Conservation (phyloP, 2,113 vertebrate genomes). For the Pterocles gutturalis region DNA sequence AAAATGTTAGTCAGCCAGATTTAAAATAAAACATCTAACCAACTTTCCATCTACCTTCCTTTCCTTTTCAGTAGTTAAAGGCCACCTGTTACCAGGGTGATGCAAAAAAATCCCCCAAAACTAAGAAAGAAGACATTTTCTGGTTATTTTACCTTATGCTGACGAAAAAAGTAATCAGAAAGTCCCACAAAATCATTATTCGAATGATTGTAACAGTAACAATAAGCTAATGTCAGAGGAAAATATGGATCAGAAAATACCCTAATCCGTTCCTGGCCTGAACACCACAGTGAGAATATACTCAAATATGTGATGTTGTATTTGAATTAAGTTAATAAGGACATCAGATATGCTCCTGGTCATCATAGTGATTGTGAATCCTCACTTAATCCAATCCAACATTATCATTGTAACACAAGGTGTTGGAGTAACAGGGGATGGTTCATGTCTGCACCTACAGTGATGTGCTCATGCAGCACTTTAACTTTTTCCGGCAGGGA, state of each 20-base stretch:
- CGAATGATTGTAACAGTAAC: neutral
- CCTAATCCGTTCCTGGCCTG: neutral
- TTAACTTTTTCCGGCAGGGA: neutral
- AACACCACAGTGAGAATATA: neutral
- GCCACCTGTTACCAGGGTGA: neutral
- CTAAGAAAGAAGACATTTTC: neutral
- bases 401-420: rapidly evolving
- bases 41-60: neutral
- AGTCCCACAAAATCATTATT: neutral
- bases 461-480: neutral
- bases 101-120: neutral
- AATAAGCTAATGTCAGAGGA: neutral
- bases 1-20: neutral
- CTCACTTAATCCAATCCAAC: neutral
- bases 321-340: neutral
- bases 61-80: neutral
- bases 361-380: neutral
- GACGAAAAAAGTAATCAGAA: neutral
- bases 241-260: neutral
- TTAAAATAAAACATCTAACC: neutral
- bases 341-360: neutral
- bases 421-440: neutral
- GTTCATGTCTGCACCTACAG: neutral
- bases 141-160: neutral
- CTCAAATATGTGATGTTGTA: neutral